Evolutionary conservation across 2,888 invertebrate genomes (phyloP), one percentile per base, ranked within the genome.

Genomic region (Caenorhabditis virilis): DNA sequence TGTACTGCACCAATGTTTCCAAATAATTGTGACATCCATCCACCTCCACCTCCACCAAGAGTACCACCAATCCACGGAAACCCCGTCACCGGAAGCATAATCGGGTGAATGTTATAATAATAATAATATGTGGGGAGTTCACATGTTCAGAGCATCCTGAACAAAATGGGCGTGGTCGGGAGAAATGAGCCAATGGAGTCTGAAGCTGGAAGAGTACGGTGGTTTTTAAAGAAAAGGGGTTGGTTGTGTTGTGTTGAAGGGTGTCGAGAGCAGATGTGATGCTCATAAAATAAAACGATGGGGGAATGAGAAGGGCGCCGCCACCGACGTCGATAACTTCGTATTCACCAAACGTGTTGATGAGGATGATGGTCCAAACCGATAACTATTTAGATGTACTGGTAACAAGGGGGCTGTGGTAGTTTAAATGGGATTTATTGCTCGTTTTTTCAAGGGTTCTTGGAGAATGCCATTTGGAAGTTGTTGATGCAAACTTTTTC

Each of bases 211-310:
- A 18, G 3, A 20, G 6, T 7, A 38, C 13, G 13, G 7, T 6
- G 30, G 6, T 9, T 9, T 13, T 30, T 13, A 13, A 15, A 36
- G 36, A 36, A 16, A 15, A 36, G 36, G 5, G 16, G 36, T 3
- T 16, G 36, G 7, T 15, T n/a, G 13, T 4, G 13, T n/a, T 36
- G 13, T 13, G 7, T 4, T 5, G 16, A 16, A 16, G 16, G 36
- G 36, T n/a, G n/a, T n/a, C n/a, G n/a, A n/a, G n/a, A 36, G 38
- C 38, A 38, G 38, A 38, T 18, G 20, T 3, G 38, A 38, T 38
- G 38, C 38, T 38, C 38, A 15, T 5, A 4, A 36, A 16, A 38
- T 20, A 38, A 38, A 18, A 38, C 20, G 9, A 18, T 5, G 38
- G 3, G 38, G 2, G 38, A 36, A 36, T n/a, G 16, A 36, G 16